A percentile compares a stretch with the other conserved stretches of the same genome.
Conservation (phyloP, 53 echinoderm and acorn worm species). For the Echinarachnius parma region DNA sequence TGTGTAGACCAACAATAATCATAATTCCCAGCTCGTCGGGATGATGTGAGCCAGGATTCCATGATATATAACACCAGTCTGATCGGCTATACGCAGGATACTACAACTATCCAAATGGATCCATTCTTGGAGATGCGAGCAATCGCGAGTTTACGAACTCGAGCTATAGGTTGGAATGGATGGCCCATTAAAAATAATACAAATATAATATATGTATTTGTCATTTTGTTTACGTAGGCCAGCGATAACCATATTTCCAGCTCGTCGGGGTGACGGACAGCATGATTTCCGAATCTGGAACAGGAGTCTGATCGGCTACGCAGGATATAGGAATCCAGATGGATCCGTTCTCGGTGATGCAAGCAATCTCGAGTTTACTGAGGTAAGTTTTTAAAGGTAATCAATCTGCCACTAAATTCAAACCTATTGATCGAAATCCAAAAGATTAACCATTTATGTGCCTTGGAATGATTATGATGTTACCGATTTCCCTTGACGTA, state of each 20-base stretch:
- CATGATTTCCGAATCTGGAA: constrained; percentile 81
- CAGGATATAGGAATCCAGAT: constrained; percentile 63
- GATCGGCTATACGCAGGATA: constrained; percentile 80
- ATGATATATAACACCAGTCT: constrained; percentile 72
- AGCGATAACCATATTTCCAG: constrained; percentile 76
- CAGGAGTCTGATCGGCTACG: constrained; percentile 65
- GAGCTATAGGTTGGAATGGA: no score
- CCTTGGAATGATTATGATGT: no score
- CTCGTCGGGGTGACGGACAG: constrained; percentile 36
- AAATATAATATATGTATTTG: no score
- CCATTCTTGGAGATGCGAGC: constrained; percentile 66
- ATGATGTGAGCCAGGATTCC: constrained; percentile 51
- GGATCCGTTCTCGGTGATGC: constrained; percentile 74
- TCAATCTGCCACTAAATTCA: no score
- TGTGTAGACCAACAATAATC: constrained; percentile 70
- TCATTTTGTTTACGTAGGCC: constrained; percentile 53
- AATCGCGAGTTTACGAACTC: constrained; percentile 69
- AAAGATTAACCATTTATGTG: no score
- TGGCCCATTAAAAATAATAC: no score
- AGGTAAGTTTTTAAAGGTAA: no score
- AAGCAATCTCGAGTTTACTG: constrained; percentile 58
- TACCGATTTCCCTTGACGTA: no score
- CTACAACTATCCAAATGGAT: constrained; percentile 52
- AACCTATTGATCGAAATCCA: no score
- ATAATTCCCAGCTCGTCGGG: constrained; percentile 60